Base-by-base conservation (phyloP, 2,888 invertebrate species). In the Gryllus longicercus region DNA sequence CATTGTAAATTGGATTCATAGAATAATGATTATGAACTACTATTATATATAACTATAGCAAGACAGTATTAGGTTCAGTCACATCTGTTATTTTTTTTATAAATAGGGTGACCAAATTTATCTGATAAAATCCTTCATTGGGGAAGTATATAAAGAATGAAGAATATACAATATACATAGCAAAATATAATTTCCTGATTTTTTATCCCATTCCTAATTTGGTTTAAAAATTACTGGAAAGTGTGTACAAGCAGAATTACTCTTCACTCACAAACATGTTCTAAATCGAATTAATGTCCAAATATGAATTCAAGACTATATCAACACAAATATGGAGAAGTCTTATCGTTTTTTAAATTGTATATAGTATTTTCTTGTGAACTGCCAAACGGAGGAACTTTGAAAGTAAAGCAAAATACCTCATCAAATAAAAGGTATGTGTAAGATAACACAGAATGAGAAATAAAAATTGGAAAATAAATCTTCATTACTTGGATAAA, bases 31-130 rank as follows among this genome's bases (percentile, higher is more conserved):
- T 79, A 79, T 79, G 75, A 49, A 79, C 63, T 77, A 77, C 78
- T 80, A 80, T 80, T 77, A 74, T 77, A 80, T 80, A 80, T 78
- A 80, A 63, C 80, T 80, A 74, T 80, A 80, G 80, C 75, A 63
- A 63, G n/a, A 63, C 63, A 63, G 63, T 63, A 63, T 63, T 63
- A 63, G 63, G 63, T 63, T 63, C 63, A 63, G 14, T 63, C n/a
- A 63, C 63, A 63, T 63, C 63, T 63, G 63, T 63, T 63, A 63
- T 63, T 63, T 63, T 63, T 38, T 63, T 63, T 63, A 63, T 63
- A 63, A 63, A 63, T 63, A 63, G 63, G 63, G 63, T 63, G 63
- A 63, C 63, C 63, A 63, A 63, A 63, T 63, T 63, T n/a, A 63
- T 63, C 63, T 63, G 16, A 63, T 63, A 63, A 18, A 63, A 63